A percentile compares a stretch with the other conserved stretches of the same genome.
Conservation (phyloP, 2,888 invertebrate genomes). For the Rhopalosiphum nymphaeae region DNA sequence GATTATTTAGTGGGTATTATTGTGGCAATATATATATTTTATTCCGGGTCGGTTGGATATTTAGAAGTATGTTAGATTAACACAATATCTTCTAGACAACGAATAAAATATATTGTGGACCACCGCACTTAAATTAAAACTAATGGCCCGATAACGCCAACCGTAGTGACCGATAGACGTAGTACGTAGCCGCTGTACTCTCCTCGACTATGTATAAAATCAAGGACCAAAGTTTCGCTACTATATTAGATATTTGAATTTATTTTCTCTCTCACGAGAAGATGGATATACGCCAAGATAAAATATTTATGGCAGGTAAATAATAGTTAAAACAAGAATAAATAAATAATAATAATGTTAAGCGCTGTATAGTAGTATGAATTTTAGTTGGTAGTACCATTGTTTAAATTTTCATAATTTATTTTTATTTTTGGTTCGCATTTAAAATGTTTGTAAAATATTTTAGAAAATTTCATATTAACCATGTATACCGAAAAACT, state of each 20-base stretch:
- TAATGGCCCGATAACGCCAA: not conserved
- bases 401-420: not conserved
- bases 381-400: not conserved
- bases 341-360: not conserved
- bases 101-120: not conserved
- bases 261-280: not conserved
- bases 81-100: not conserved
- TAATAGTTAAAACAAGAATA: not conserved
- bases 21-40: not conserved
- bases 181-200: not conserved
- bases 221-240: not conserved
- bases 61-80: not conserved
- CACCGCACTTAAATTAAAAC: conserved; percentile 5
- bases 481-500: not conserved
- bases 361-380: not conserved
- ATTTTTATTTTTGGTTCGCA: not conserved
- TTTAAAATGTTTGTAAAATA: not conserved
- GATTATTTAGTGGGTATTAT: not conserved
- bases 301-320: not conserved
- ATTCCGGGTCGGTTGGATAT: not conserved
- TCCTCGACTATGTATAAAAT: not conserved
- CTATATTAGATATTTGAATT: not conserved
- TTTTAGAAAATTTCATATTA: not conserved
- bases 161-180: not conserved
- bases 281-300: not conserved